phyloP scores from a whole-genome alignment of 2,113 vertebrate genomes.

The Vicugna pacos region DNA sequence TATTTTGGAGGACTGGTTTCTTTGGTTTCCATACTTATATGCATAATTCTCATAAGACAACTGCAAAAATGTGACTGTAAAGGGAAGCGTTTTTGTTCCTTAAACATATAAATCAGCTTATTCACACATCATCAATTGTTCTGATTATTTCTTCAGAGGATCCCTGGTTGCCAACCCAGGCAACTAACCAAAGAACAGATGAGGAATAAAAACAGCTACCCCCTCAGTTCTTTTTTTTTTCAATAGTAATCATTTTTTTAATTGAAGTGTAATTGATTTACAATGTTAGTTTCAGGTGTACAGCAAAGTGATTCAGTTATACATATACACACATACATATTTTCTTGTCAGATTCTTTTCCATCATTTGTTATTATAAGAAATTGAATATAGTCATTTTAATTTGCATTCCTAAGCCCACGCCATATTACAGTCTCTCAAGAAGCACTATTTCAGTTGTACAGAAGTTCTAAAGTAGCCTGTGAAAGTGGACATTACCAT shows the following conservation, averaged over 20 bases:
- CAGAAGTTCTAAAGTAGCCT: conserved; percentile 8
- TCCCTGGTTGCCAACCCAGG: background rate
- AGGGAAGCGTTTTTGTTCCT: background rate
- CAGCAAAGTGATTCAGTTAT: no score
- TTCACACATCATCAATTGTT: background rate
- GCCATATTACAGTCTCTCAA: background rate
- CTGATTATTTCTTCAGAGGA: background rate
- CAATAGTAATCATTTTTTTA: no score
- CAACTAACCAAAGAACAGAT: background rate
- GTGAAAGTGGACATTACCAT: background rate
- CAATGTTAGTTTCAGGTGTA: no score
- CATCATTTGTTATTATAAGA: no score
- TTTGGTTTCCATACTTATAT: background rate
- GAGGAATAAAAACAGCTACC: background rate
- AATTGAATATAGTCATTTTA: background rate
- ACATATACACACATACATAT: no score
- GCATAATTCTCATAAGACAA: background rate
- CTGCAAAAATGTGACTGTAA: background rate
- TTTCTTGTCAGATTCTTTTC: no score
- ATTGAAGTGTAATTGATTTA: no score
- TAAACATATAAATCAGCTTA: background rate
- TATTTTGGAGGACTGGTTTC: background rate
- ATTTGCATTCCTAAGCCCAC: background rate
- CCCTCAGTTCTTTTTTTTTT: background rate
- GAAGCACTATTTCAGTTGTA: background rate